A percentile compares a stretch with the other conserved stretches of the same genome.
phyloP scores from a whole-genome alignment of 2,797 vertebrate genomes.

The Lindbergichthys nudifrons region DNA sequence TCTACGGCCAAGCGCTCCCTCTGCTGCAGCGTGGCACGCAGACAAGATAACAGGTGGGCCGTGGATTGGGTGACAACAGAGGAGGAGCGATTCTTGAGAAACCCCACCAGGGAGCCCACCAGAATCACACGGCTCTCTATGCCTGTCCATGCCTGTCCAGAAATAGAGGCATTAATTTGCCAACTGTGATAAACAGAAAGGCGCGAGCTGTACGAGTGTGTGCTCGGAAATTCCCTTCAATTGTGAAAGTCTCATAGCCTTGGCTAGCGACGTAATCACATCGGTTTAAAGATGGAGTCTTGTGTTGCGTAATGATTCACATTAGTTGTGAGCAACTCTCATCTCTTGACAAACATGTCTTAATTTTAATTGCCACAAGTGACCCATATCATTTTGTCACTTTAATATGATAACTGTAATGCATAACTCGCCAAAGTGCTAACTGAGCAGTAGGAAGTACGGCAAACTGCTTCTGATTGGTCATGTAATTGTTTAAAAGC shows the following conservation, averaged over 20 bases:
- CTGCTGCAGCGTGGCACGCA: slow-evolving; percentile 61
- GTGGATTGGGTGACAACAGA: slow-evolving; percentile 80
- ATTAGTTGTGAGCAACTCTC: slow-evolving; percentile 55
- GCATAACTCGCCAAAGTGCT: slow-evolving; percentile 13
- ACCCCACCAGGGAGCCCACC: slow-evolving; percentile 77
- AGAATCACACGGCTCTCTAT: slow-evolving; percentile 70
- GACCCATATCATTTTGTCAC: slow-evolving; percentile 10
- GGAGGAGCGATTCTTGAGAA: slow-evolving; percentile 79
- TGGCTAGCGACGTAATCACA: slow-evolving; percentile 37
- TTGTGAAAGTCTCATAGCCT: slow-evolving; percentile 47
- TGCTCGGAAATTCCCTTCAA: slow-evolving; percentile 67
- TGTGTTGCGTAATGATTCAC: slow-evolving; percentile 36
- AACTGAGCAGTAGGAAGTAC: background rate
- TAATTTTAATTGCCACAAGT: slow-evolving; percentile 28
- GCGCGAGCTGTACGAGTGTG: slow-evolving; percentile 47
- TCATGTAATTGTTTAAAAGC: slow-evolving; percentile 38
- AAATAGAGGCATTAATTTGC: slow-evolving; percentile 82
- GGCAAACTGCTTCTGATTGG: slow-evolving; percentile 22
- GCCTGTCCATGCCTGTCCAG: slow-evolving; percentile 66
- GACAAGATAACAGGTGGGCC: slow-evolving; percentile 79
- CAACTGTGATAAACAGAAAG: slow-evolving; percentile 77
- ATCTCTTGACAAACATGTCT: slow-evolving; percentile 28
- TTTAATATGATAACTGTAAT: slow-evolving; percentile 22
- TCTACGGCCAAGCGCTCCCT: slow-evolving; percentile 61
- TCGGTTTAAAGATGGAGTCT: slow-evolving; percentile 25